Base-by-base conservation (phyloP, 2,888 invertebrate genomes). In the Tromatobia lineatoria region DNA sequence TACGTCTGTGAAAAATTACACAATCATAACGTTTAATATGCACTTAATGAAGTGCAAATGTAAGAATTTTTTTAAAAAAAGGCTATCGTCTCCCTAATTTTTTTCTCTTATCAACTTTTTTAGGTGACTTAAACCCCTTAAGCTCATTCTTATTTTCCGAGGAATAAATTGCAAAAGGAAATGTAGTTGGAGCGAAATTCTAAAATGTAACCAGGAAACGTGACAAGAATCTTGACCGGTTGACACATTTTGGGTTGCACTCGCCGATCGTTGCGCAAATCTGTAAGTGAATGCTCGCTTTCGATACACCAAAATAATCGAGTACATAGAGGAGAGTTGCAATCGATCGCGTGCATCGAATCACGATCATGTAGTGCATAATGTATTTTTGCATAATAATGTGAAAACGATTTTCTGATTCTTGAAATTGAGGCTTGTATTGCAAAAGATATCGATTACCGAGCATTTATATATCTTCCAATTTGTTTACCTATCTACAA, bases 221-320 rank as follows among this genome's bases (percentile, higher is more conserved):
- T 69, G 80, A 74, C 47, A n/a, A 57, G 74, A 80, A 80, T 80
- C 38, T 74, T n/a, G 38, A 13, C 11, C 15, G 47, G 69, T 80
- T 59, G 59, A 74, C 67, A 80, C 50, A 7, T 59, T 67, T 45
- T 29, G 23, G 23, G 57, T 67, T 59, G 50, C 67, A 34, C 57
- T 57, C 42, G 42, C 11, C 38, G 42, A 54, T 67, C n/a, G n/a
- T n/a, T 80, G 74, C 54, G 38, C 67, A 42, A 76, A 47, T n/a
- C 47, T 45, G 42, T 54, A 70, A 81, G 47, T 18, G 50, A 23
- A 34, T 47, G 18, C 50, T 69, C 69, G 69, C 25, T 69, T 50
- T 69, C 69, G 69, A 18, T 50, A 18, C 18, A 47, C 50, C 50
- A 45, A 66, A 74, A 80, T 70, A 70, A 66, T 54, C 38, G 71